Conservation (phyloP, 1,140 invertebrate genomes). For the Drosophila nebulosa region DNA sequence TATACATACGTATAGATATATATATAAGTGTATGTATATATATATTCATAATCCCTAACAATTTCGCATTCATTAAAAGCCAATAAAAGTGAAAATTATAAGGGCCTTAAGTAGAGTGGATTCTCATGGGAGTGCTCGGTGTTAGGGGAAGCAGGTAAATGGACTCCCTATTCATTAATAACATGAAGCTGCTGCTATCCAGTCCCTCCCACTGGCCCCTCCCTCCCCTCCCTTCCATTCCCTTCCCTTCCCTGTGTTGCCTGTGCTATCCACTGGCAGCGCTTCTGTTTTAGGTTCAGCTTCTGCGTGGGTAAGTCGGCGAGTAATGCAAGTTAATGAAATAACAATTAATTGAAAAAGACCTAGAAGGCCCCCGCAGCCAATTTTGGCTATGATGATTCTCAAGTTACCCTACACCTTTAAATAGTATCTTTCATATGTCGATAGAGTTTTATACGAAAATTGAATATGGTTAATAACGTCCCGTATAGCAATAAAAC, state of each 20-base stretch:
- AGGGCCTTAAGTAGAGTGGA: slow-evolving; percentile 13
- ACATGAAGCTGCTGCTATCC: neutral
- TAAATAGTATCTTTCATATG: too few species aligned
- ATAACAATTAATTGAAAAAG: slow-evolving; percentile 67
- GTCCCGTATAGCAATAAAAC: too few species aligned
- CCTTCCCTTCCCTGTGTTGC: neutral
- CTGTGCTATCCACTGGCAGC: neutral
- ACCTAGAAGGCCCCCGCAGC: slow-evolving; percentile 3
- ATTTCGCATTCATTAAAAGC: slow-evolving; percentile 75
- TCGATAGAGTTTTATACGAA: too few species aligned
- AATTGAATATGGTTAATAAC: too few species aligned
- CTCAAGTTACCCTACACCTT: neutral
- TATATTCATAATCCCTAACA: slow-evolving; percentile 66
- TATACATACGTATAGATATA: neutral
- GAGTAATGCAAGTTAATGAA: slow-evolving; percentile 70
- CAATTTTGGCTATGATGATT: neutral
- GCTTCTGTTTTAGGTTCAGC: neutral
- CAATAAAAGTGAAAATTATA: slow-evolving; percentile 68
- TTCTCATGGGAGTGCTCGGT: neutral
- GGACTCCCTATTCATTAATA: slow-evolving; percentile 44
- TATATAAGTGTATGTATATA: neutral
- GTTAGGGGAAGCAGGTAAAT: slow-evolving; percentile 33
- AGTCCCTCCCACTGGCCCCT: neutral
- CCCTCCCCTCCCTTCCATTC: neutral
- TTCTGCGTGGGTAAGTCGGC: slow-evolving; percentile 44